A percentile compares a stretch with the other conserved stretches of the same genome.
Conservation (phyloP, 37 sponge, comb jelly and placozoan genomes). For the Hexactinellida sp. region DNA sequence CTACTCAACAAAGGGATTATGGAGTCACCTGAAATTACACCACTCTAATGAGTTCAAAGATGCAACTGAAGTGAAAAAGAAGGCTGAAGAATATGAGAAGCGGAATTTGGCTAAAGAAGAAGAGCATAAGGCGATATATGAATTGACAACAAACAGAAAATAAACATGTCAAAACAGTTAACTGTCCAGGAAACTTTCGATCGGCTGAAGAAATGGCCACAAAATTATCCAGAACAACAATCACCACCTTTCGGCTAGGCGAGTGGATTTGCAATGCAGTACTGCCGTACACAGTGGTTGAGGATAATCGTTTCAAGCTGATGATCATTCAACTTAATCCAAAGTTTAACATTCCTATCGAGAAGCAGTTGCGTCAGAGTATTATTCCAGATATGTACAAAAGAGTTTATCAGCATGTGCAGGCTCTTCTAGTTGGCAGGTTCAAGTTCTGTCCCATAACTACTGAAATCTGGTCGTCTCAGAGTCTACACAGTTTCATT, state of each 20-base stretch:
- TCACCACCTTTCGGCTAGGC: neutral
- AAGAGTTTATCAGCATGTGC: neutral
- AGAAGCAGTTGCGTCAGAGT: neutral
- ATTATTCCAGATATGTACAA: neutral
- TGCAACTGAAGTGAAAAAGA: neutral
- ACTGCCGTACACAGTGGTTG: neutral
- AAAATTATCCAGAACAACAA: neutral
- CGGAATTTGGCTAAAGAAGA: neutral
- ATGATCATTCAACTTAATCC: neutral
- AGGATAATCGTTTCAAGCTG: neutral
- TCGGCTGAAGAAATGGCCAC: neutral
- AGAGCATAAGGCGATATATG: neutral
- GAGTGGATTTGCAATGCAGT: neutral
- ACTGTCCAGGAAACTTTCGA: neutral
- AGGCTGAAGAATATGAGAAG: neutral
- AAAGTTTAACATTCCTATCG: neutral
- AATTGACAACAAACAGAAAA: neutral
- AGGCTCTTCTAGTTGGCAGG: neutral
- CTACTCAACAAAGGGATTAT: neutral
- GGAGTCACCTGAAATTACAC: neutral
- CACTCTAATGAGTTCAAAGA: neutral
- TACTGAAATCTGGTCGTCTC: neutral
- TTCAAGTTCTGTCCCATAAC: neutral
- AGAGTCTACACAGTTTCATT: neutral
- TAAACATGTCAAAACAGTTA: neutral